A percentile compares a stretch with the other conserved stretches of the same genome.
Evolutionary conservation across 2,888 invertebrate genomes (phyloP).

Genomic region (Philereme transversata): DNA sequence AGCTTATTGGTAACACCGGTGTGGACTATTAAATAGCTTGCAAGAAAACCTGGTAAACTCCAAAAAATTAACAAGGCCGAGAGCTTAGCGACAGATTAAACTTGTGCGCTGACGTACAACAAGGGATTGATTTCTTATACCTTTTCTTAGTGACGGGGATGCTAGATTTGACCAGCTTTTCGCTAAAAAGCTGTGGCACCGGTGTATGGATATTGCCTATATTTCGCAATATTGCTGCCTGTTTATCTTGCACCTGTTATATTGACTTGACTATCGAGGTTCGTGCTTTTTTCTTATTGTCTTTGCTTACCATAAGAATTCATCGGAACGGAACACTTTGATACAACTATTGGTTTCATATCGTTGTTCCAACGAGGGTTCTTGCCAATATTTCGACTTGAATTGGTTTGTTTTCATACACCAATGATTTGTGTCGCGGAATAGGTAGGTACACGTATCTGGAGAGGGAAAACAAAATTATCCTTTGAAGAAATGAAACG

Average conservation of each 20-base stretch:
- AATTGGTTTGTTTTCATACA: slow-evolving; percentile 54
- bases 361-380: slow-evolving; percentile 50
- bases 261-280: slow-evolving; percentile 58
- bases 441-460: slow-evolving; percentile 35
- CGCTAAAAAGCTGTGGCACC: background rate
- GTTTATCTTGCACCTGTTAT: slow-evolving; percentile 67
- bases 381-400: slow-evolving; percentile 50
- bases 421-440: slow-evolving; percentile 45
- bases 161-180: slow-evolving; percentile 3
- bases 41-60: background rate
- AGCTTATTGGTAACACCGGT: slow-evolving; percentile 64
- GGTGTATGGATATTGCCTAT: slow-evolving; percentile 40
- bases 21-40: slow-evolving; percentile 45
- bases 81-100: too few species aligned
- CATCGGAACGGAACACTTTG: slow-evolving; percentile 52
- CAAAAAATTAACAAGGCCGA: background rate
- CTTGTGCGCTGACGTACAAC: too few species aligned
- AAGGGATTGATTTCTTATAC: too few species aligned
- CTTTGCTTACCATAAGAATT: slow-evolving; percentile 51
- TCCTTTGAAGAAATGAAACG: slow-evolving; percentile 10
- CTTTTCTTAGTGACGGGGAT: too few species aligned
- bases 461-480: slow-evolving; percentile 39
- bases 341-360: slow-evolving; percentile 61
- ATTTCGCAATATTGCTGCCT: slow-evolving; percentile 68
- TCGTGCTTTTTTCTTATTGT: slow-evolving; percentile 57